Evolutionary conservation across 1,140 invertebrate genomes (phyloP), one percentile per base, ranked within the genome.

Genomic region (Hylaeus volcanicus): DNA sequence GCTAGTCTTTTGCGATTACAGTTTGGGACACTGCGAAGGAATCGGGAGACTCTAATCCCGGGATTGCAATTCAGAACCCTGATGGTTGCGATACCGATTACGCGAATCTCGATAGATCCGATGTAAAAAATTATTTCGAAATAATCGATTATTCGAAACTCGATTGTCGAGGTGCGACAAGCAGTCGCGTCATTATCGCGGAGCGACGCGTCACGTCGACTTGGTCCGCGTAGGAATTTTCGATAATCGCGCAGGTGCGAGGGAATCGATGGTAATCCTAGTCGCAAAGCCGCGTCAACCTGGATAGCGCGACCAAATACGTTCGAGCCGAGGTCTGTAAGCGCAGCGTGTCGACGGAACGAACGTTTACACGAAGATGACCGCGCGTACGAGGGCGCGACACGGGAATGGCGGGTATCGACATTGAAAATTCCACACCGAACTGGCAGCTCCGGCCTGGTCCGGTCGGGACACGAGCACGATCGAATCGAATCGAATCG

Each of bases 341-440:
- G 43, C 14, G 55, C 37, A 56, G 12, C 14, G 51, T 9, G 51
- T 8, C 14, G 69, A 14, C 11, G 15, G 69, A 39, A 71, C 48
- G 12, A 55, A 55, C 66, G 77, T 84, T 84, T 85, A 65, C 83
- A 85, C 39, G 74, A 60, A 43, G 75, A 75, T 81, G 61, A 71
- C n/a, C 81, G 58, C 41, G 60, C 26, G 80, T 48, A 64, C n/a
- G 11, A 51, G 69, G 51, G 51, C 37, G 12, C 72, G 69, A 85
- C 82, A 84, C 61, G 71, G 26, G 70, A 85, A 84, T 66, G 76
- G 70, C 68, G 77, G 72, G 72, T 75, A 76, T 75, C 77, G 72
- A 63, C 77, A 81, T 84, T 48, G 72, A 43, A 45, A 65, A 85
- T 84, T 84, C 45, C 56, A 5, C 72, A 69, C 61, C 53, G 72